Percentiles rank a stretch among this genome's conserved stretches.
phyloP scores from a whole-genome alignment of 2,113 vertebrate species.

The Casuarius casuarius region DNA sequence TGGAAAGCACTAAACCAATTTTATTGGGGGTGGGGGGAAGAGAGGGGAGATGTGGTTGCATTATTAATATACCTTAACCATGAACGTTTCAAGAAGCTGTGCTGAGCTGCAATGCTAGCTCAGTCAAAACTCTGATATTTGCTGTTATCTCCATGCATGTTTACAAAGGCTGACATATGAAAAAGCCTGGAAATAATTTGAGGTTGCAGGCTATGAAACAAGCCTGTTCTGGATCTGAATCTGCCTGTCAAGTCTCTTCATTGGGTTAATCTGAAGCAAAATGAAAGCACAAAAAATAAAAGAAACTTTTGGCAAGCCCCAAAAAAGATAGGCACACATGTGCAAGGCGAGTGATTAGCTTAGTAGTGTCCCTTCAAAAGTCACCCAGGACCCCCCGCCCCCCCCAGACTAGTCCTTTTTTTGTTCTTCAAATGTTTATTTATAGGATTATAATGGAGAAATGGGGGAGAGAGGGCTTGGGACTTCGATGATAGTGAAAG shows the following conservation, averaged over 20 bases:
- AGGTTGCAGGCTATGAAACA: constrained; percentile 27
- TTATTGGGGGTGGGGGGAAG: too few species aligned
- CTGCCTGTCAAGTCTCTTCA: constrained; percentile 21
- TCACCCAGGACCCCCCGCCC: not conserved
- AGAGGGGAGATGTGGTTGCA: not conserved
- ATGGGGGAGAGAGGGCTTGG: constrained; percentile 26
- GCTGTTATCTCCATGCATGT: not conserved
- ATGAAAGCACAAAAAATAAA: constrained; percentile 35
- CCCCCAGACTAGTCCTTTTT: constrained; percentile 23
- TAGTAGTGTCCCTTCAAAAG: constrained; percentile 28
- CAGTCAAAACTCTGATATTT: constrained; percentile 38
- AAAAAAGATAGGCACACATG: constrained; percentile 14
- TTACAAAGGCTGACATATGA: constrained; percentile 39
- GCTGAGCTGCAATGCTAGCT: not conserved
- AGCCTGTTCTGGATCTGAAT: constrained; percentile 31
- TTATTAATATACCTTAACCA: not conserved
- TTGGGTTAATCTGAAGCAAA: constrained; percentile 50
- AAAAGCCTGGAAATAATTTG: constrained; percentile 52
- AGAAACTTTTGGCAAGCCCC: not conserved
- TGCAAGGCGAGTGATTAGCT: constrained; percentile 24
- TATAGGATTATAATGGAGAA: constrained; percentile 42
- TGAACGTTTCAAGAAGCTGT: not conserved
- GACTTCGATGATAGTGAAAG: constrained; percentile 62
- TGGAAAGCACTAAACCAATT: not conserved
- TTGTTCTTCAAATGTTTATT: constrained; percentile 63